Evolutionary conservation across 2,797 vertebrate species (phyloP).

Genomic region (Simalia tracyae): DNA sequence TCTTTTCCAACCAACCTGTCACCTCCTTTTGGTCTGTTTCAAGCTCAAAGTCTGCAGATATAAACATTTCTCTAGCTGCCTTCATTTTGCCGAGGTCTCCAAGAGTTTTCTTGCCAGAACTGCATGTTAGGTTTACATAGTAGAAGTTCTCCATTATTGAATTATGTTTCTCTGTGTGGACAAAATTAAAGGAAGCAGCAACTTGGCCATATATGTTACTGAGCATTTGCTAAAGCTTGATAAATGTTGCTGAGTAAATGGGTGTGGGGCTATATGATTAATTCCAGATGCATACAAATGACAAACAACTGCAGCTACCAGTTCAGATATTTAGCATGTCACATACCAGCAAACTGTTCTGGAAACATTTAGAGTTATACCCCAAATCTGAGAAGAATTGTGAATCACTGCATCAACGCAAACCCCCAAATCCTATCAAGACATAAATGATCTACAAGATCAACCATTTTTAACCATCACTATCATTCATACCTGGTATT

Average conservation of each 20-base stretch:
- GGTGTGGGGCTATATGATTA: conserved; percentile 34
- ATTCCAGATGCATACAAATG: conserved; percentile 37
- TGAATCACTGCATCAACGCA: neutral
- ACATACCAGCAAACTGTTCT: neutral
- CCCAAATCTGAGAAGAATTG: neutral
- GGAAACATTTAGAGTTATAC: neutral
- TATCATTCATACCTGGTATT: conserved; percentile 84
- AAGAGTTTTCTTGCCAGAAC: conserved; percentile 77
- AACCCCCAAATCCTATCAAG: neutral
- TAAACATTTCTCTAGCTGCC: conserved; percentile 81
- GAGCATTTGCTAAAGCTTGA: conserved; percentile 46
- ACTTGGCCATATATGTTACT: conserved; percentile 60
- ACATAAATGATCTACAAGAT: conserved; percentile 13
- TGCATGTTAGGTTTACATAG: conserved; percentile 92
- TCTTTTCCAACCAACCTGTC: conserved; percentile 95
- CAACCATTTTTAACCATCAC: conserved; percentile 42
- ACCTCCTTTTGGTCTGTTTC: conserved; percentile 95
- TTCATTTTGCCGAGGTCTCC: conserved; percentile 82
- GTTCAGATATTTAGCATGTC: neutral
- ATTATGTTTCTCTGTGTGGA: conserved; percentile 85
- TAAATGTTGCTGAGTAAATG: conserved; percentile 25
- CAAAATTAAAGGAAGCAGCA: conserved; percentile 73
- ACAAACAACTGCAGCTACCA: neutral
- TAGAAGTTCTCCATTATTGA: conserved; percentile 89
- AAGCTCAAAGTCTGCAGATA: conserved; percentile 93